phyloP scores from a whole-genome alignment of 2,113 vertebrate species.

The Phocoena sinus region DNA sequence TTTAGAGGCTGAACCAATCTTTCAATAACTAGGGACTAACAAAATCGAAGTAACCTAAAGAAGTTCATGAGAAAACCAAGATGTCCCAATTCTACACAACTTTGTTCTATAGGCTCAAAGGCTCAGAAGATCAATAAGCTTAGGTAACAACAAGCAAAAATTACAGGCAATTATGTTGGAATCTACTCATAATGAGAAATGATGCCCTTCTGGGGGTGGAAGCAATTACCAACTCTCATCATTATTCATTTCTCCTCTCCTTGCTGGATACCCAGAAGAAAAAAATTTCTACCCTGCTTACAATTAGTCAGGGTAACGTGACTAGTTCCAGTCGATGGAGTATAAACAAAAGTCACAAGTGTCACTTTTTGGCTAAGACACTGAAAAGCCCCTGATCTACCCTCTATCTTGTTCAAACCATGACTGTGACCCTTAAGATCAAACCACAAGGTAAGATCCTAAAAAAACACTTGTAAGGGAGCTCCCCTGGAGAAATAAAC shows the following conservation, averaged over 20 bases:
- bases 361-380: neutral
- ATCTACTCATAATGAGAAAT: neutral
- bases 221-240: neutral
- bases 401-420: neutral
- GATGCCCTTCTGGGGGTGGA: neutral
- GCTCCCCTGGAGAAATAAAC: neutral
- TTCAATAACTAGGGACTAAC: slow-evolving; percentile 19
- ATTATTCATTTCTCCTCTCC: neutral
- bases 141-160: slow-evolving; percentile 1
- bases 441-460: neutral
- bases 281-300: neutral
- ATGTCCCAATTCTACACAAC: neutral
- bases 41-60: neutral
- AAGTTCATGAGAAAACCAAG: slow-evolving; percentile 31
- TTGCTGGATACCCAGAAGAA: neutral
- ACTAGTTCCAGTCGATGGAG: neutral
- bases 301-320: neutral
- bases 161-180: neutral
- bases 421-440: neutral
- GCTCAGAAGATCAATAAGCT: neutral
- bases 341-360: neutral
- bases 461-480: neutral
- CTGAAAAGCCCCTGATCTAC: neutral
- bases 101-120: neutral
- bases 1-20: neutral